These are phyloP conservation scores for Leptinotarsa rubiginosa DNA, from an alignment of 2,888 invertebrate genomes.

Conservation along the genomic window DNA sequence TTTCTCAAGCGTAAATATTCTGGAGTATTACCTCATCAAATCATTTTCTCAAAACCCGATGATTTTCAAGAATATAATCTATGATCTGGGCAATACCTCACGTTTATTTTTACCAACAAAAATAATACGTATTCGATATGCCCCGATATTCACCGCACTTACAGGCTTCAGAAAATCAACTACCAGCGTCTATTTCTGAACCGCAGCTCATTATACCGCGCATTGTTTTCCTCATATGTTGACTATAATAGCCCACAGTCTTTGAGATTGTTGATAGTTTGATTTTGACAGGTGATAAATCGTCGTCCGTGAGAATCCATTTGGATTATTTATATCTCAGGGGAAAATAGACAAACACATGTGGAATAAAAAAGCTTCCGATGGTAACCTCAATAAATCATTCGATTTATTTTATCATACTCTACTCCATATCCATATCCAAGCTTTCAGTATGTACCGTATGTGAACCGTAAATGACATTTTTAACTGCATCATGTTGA, in stretches of 20 bases:
- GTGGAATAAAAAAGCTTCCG: background rate
- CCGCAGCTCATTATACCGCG: slow-evolving; percentile 37
- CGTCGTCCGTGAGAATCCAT: slow-evolving; percentile 17
- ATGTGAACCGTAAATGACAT: too few relatives aligned
- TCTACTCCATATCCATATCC: background rate
- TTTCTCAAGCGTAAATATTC: background rate
- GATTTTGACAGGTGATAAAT: slow-evolving; percentile 19
- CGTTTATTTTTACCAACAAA: slow-evolving; percentile 32
- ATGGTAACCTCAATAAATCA: background rate
- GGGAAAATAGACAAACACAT: slow-evolving; percentile 5
- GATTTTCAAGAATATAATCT: background rate
- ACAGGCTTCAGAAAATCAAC: slow-evolving; percentile 35
- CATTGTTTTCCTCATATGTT: slow-evolving; percentile 46
- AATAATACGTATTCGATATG: slow-evolving; percentile 33
- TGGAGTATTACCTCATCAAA: background rate
- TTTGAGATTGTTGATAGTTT: slow-evolving; percentile 20
- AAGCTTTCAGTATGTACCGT: too few relatives aligned
- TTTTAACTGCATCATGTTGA: too few relatives aligned
- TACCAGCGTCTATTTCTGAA: slow-evolving; percentile 41
- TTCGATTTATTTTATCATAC: background rate
- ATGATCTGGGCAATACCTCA: background rate
- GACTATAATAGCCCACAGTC: slow-evolving; percentile 23
- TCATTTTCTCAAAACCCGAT: background rate
- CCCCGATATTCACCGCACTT: slow-evolving; percentile 29
- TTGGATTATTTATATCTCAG: slow-evolving; percentile 13